Evolutionary conservation across 2,888 invertebrate genomes (phyloP).

Genomic region (Alentia gelatinosa): DNA sequence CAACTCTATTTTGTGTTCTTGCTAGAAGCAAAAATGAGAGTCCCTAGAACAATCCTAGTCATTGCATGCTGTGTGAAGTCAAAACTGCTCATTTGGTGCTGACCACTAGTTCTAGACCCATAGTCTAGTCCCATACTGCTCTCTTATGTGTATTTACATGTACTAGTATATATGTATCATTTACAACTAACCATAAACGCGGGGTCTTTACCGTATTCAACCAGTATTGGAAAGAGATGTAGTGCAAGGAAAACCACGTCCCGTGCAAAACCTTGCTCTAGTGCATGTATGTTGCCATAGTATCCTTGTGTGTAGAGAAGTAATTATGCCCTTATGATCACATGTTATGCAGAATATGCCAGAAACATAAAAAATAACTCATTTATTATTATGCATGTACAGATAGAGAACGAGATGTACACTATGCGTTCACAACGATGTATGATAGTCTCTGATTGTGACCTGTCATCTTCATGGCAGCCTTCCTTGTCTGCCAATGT

Average conservation of each 20-base stretch:
- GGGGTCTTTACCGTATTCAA: constrained; percentile 36
- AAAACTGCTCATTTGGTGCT: constrained; percentile 44
- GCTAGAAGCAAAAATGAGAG: not conserved
- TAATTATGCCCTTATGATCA: not conserved
- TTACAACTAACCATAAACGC: constrained; percentile 19
- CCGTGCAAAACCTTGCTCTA: not conserved
- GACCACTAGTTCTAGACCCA: constrained; percentile 21
- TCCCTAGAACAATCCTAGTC: constrained; percentile 19
- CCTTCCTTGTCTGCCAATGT: constrained; percentile 12
- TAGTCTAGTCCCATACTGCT: constrained; percentile 32
- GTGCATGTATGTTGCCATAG: constrained; percentile 44
- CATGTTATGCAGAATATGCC: constrained; percentile 43
- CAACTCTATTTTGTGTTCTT: not conserved
- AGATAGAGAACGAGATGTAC: constrained; percentile 2
- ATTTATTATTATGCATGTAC: constrained; percentile 44
- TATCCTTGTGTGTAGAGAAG: constrained; percentile 20
- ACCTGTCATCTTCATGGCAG: not conserved
- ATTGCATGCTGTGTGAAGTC: constrained; percentile 20
- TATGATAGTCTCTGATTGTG: not conserved
- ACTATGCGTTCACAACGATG: constrained; percentile 20
- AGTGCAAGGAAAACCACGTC: not conserved
- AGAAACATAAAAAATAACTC: not conserved
- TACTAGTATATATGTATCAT: constrained; percentile 40
- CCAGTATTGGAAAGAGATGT: constrained; percentile 48
- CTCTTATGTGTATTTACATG: constrained; percentile 29